Evolutionary conservation across 1,140 invertebrate genomes (phyloP).

Genomic region (Forficula auricularia): DNA sequence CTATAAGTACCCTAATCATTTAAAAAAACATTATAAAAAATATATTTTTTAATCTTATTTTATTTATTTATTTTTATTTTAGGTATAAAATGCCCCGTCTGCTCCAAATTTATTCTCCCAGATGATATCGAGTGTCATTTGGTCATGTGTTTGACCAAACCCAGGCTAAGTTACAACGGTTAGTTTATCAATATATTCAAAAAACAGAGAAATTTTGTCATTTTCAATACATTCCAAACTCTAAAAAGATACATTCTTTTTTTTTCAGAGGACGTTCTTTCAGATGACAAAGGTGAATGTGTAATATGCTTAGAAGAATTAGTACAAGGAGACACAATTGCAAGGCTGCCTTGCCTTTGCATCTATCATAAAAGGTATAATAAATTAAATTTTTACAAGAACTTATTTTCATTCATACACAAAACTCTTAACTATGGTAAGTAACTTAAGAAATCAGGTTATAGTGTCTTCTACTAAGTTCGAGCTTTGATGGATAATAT

Average conservation of each 20-base stretch:
- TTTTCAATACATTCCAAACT: constrained; percentile 3
- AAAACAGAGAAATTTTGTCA: neutral
- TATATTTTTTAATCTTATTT: too few species aligned
- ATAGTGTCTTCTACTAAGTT: too few species aligned
- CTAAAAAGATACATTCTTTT: too few species aligned
- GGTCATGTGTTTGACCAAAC: constrained; percentile 97
- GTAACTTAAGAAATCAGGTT: too few species aligned
- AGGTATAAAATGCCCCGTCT: constrained; percentile 96
- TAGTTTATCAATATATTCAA: too few species aligned
- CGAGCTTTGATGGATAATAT: too few species aligned
- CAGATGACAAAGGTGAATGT: constrained; percentile 92
- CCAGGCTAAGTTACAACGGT: constrained; percentile 96
- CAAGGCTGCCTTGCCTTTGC: constrained; percentile 94
- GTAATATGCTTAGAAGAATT: constrained; percentile 97
- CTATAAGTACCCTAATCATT: too few species aligned
- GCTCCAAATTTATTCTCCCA: constrained; percentile 90
- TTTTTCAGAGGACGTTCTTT: constrained; percentile 83
- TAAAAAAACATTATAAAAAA: too few species aligned
- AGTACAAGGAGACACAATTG: constrained; percentile 84
- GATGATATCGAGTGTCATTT: constrained; percentile 97
- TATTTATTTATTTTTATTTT: constrained; percentile 32
- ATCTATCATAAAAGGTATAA: constrained; percentile 95
- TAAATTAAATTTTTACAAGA: too few species aligned
- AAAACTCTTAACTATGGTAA: too few species aligned
- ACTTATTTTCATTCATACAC: too few species aligned